Evolutionary conservation across 2,797 vertebrate species (phyloP), one percentile per base, ranked within the genome.

Genomic region (Epinephelus coioides): DNA sequence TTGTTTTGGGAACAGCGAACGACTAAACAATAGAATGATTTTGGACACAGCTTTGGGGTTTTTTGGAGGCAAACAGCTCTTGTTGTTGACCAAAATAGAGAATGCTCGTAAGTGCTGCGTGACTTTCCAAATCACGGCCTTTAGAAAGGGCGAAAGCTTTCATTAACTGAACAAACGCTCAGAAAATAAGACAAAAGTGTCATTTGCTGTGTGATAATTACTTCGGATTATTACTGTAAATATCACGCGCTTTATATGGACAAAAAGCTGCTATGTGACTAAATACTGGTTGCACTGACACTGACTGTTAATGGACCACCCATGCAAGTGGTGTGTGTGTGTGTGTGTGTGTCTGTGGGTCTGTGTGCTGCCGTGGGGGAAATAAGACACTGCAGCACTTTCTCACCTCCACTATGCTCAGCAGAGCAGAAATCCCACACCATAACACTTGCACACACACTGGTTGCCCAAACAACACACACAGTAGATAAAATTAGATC

Each of bases 361-460:
- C 27, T 34, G 12, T 55, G 63, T 40, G 40, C 15, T 34, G 12
- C 40, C 1, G 18, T 19, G 3, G 14, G 13, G 19, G 15, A 46
- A 30, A 30, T 19, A n/a, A 67, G 21, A 72, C 65, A 69, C 60
- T 62, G 75, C 74, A 78, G 81, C 68, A 77, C 59, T 84, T 82
- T 82, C 60, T 78, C 83, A 77, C 71, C 63, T 76, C 57, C 3
- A 72, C 60, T 66, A 14, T 43, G 69, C 69, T 85, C 65, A 50
- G 67, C 65, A 44, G 25, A 73, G 84, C 73, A 71, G 49, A 87
- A 87, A 81, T 30, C 74, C 56, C 62, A 11, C 18, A 65, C 73
- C 17, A 13, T 62, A 72, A 54, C 73, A 38, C 44, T 47, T 7
- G 6, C 27, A 73, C 60, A 44, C 73, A 60, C 46, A 2, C 12